A percentile compares a stretch with the other conserved stretches of the same genome.
Conservation (phyloP, 2,797 vertebrate genomes). For the Ctenopoma multispine region DNA sequence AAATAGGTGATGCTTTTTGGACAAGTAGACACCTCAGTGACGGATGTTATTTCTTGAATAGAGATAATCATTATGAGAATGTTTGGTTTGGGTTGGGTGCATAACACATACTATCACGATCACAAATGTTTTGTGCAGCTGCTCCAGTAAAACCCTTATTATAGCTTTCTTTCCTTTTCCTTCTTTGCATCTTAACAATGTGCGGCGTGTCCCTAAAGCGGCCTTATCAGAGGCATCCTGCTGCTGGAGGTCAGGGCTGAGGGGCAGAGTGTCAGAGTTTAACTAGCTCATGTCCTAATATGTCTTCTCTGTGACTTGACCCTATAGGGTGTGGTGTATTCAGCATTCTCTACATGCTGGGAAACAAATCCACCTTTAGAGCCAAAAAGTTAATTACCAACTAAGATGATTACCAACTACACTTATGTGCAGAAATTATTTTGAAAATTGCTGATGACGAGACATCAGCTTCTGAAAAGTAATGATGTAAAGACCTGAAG, state of each 20-base stretch:
- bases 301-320: constrained; percentile 54
- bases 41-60: constrained; percentile 17
- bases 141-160: constrained; percentile 17
- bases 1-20: constrained; percentile 40
- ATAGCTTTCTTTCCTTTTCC: not conserved
- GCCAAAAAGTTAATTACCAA: constrained; percentile 40
- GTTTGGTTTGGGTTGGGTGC: constrained; percentile 23
- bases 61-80: constrained; percentile 21
- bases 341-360: constrained; percentile 64
- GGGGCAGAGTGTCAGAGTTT: constrained; percentile 59
- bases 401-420: constrained; percentile 44
- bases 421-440: constrained; percentile 42
- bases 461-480: constrained; percentile 25
- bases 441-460: constrained; percentile 37
- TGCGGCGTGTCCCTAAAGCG: constrained; percentile 19
- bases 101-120: constrained; percentile 29
- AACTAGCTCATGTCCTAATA: constrained; percentile 65
- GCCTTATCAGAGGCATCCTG: constrained; percentile 48
- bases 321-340: constrained; percentile 47
- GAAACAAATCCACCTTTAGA: constrained; percentile 42
- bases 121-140: constrained; percentile 20
- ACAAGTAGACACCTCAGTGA: constrained; percentile 35
- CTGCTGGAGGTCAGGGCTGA: constrained; percentile 53
- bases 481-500: constrained; percentile 31
- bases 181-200: constrained; percentile 37